phyloP scores from a whole-genome alignment of 2,113 vertebrate genomes.

The Microcebus tavaratra region DNA sequence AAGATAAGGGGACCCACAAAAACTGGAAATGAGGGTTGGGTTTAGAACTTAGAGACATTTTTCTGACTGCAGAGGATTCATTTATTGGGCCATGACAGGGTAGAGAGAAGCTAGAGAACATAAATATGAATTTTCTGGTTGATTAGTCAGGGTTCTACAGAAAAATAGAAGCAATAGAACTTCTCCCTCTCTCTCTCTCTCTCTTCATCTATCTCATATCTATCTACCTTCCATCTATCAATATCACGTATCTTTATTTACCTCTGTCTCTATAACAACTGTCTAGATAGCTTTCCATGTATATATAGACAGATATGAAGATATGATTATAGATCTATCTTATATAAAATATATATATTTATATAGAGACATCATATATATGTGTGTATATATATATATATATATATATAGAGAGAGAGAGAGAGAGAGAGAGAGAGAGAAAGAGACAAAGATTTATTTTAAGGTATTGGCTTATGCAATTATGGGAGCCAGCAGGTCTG shows the following conservation, averaged over 20 bases:
- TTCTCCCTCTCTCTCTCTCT: neutral
- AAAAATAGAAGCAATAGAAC: neutral
- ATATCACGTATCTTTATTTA: too few species aligned
- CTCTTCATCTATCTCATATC: neutral
- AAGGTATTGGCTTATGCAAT: neutral
- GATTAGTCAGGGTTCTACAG: neutral
- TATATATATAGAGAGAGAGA: too few species aligned
- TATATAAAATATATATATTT: too few species aligned
- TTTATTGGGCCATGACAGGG: neutral
- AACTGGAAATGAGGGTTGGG: neutral
- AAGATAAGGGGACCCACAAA: neutral
- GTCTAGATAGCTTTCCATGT: too few species aligned
- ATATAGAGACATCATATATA: neutral
- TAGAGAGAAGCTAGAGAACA: neutral
- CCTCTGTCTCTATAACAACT: too few species aligned
- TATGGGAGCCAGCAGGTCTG: neutral
- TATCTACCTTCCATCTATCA: neutral
- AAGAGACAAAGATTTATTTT: neutral
- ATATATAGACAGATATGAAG: too few species aligned
- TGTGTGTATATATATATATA: too few species aligned
- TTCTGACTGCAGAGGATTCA: neutral
- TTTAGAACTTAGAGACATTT: neutral
- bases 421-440: neutral
- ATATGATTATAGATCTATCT: too few species aligned
- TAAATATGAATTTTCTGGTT: neutral